Percentiles rank a stretch among this genome's conserved stretches.
Evolutionary conservation across 2,888 invertebrate species (phyloP).

Genomic region (Apotomis betuletana): DNA sequence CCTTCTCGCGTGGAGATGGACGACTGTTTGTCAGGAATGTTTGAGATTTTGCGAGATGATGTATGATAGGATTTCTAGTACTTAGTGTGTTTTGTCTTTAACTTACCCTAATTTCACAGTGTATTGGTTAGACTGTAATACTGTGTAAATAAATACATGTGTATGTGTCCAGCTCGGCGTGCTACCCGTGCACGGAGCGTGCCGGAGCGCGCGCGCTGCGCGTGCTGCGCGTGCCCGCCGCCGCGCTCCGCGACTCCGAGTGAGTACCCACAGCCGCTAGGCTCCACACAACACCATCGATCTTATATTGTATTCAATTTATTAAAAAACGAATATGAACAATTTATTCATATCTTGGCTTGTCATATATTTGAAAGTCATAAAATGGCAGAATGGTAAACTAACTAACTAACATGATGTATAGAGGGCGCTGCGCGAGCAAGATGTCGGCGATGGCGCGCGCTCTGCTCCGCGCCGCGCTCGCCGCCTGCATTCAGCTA

Average conservation of each 20-base stretch:
- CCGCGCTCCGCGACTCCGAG: constrained; percentile 62
- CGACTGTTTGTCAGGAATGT: too few species aligned
- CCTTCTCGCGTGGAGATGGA: too few species aligned
- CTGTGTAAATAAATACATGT: background rate
- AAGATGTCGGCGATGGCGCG: constrained; percentile 66
- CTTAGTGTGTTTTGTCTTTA: too few species aligned
- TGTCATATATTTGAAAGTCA: too few species aligned
- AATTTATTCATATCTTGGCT: too few species aligned
- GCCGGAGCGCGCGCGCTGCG: constrained; percentile 64
- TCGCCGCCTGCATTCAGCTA: constrained; percentile 74
- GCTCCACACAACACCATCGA: too few species aligned
- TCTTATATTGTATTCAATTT: too few species aligned
- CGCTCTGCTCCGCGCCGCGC: constrained; percentile 68
- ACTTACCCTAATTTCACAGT: too few species aligned
- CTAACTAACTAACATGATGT: constrained; percentile 6
- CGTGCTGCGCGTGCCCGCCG: constrained; percentile 90
- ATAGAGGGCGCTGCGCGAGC: constrained; percentile 52
- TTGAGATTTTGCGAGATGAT: too few species aligned
- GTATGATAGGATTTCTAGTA: too few species aligned
- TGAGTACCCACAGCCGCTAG: constrained; percentile 59
- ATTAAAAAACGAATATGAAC: too few species aligned
- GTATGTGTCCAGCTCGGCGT: constrained; percentile 85
- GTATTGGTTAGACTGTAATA: too few species aligned
- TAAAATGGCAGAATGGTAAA: background rate
- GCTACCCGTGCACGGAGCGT: constrained; percentile 81